A percentile compares a stretch with the other conserved stretches of the same genome.
Evolutionary conservation across 2,113 vertebrate species (phyloP).

Genomic region (Phoenicopterus ruber): DNA sequence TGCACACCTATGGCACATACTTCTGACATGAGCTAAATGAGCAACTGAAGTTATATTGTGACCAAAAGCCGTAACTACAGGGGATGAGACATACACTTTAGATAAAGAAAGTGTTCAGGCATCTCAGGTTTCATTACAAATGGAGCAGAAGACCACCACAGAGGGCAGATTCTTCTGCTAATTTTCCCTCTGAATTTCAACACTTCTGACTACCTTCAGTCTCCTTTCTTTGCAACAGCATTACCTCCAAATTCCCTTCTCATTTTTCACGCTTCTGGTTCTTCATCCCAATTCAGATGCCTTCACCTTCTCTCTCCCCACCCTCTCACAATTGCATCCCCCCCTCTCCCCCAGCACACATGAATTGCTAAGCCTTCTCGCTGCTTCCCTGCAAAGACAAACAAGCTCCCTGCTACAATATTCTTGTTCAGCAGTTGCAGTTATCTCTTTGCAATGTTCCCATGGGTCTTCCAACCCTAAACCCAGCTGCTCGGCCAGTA

Average conservation of each 20-base stretch:
- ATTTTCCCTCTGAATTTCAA: not conserved
- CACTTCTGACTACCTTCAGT: not conserved
- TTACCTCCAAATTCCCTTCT: not conserved
- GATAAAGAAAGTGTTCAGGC: not conserved
- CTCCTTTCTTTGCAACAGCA: not conserved
- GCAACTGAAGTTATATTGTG: not conserved
- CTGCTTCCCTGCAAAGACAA: not conserved
- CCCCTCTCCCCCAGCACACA: not conserved
- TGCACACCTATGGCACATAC: not conserved
- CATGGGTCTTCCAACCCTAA: not conserved
- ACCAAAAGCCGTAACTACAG: not conserved
- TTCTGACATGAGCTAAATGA: not conserved
- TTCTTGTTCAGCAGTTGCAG: not conserved
- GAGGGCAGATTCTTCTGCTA: not conserved
- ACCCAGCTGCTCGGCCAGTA: not conserved
- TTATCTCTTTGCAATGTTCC: not conserved
- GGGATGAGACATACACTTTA: not conserved
- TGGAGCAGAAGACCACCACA: not conserved
- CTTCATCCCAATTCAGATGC: not conserved
- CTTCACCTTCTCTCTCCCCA: not conserved
- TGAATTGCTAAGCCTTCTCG: not conserved
- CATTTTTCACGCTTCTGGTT: not conserved
- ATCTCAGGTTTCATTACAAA: not conserved
- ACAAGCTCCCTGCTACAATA: not conserved
- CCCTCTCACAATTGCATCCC: not conserved